Evolutionary conservation across 2,888 invertebrate genomes (phyloP).

Genomic region (Sinohyriopsis cumingii): DNA sequence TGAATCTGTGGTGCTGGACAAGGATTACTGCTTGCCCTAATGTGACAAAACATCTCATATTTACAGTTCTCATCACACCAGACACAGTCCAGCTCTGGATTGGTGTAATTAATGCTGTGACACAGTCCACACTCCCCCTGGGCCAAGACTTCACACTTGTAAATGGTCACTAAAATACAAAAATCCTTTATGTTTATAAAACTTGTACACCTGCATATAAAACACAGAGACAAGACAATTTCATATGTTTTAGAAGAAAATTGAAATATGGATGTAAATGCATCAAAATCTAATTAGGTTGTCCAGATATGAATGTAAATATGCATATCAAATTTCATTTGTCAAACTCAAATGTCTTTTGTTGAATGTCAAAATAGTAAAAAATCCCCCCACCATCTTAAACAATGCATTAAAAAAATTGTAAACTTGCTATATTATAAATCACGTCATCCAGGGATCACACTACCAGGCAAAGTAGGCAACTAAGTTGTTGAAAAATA

Average conservation of each 20-base stretch:
- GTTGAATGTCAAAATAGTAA: too few species aligned
- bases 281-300: background rate
- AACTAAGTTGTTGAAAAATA: too few species aligned
- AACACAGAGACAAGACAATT: too few species aligned
- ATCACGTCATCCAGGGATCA: too few species aligned
- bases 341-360: too few species aligned
- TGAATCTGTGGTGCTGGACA: slow-evolving; percentile 81
- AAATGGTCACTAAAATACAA: slow-evolving; percentile 82
- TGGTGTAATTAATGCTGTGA: slow-evolving; percentile 82
- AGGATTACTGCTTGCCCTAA: slow-evolving; percentile 81
- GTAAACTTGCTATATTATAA: too few species aligned
- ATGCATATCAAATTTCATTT: slow-evolving; percentile 2
- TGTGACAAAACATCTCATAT: slow-evolving; percentile 46
- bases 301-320: background rate
- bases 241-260: too few species aligned
- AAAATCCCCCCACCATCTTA: too few species aligned
- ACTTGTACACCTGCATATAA: too few species aligned
- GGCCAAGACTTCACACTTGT: slow-evolving; percentile 96
- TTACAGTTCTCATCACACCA: slow-evolving; percentile 89
- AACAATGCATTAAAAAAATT: too few species aligned
- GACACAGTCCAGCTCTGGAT: slow-evolving; percentile 87
- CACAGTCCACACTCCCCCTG: slow-evolving; percentile 95
- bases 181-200: background rate
- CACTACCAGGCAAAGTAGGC: too few species aligned
- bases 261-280: background rate